These are phyloP conservation scores for Nothocercus nigrocapillus DNA, from an alignment of 2,113 vertebrate genomes.

Conservation along the genomic window DNA sequence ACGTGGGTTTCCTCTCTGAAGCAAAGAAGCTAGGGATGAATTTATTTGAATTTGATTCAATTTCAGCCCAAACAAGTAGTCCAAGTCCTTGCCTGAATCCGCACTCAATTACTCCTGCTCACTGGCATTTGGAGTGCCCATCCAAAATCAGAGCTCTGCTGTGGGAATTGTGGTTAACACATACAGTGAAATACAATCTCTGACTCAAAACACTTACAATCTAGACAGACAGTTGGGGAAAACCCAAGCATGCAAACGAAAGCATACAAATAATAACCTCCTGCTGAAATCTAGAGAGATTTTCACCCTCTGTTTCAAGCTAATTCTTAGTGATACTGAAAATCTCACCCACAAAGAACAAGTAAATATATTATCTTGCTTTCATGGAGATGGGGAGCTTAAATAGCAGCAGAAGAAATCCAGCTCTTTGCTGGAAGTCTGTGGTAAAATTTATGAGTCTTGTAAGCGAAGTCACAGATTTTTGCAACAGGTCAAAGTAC, in stretches of 20 bases:
- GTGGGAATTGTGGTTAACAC: not conserved
- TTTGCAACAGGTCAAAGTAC: not conserved
- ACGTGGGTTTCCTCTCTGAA: constrained; percentile 43
- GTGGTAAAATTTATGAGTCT: not conserved
- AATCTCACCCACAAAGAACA: constrained; percentile 37
- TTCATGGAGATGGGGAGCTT: not conserved
- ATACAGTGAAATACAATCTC: not conserved
- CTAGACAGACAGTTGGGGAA: not conserved
- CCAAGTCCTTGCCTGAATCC: not conserved
- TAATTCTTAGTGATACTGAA: constrained; percentile 43
- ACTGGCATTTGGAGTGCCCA: not conserved
- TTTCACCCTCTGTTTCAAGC: constrained; percentile 16
- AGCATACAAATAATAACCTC: constrained; percentile 37
- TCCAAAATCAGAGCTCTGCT: not conserved
- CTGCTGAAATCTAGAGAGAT: constrained; percentile 35
- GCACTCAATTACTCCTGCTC: constrained; percentile 1
- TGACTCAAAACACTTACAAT: not conserved
- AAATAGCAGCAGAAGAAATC: not conserved
- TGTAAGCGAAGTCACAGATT: not conserved
- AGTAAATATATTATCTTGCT: constrained; percentile 20
- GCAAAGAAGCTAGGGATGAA: constrained; percentile 35
- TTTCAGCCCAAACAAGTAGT: constrained; percentile 3
- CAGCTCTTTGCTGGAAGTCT: not conserved
- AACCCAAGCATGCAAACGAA: constrained; percentile 34
- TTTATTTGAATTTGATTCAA: constrained; percentile 9